A percentile compares a stretch with the other conserved stretches of the same genome.
Conservation (phyloP, 1,140 invertebrate species). For the Aphis gossypii region DNA sequence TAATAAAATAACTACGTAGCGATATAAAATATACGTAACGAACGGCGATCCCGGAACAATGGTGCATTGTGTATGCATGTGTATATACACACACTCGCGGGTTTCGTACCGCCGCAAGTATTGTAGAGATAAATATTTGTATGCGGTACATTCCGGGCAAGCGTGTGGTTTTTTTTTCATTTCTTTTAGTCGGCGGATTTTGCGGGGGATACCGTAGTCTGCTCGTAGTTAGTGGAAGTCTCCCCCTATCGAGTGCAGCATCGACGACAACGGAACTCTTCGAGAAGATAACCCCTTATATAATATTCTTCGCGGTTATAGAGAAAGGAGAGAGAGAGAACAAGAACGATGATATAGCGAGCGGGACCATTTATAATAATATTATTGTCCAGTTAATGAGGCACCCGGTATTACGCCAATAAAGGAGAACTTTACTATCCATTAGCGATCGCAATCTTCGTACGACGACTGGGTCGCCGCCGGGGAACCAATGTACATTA, state of each 20-base stretch:
- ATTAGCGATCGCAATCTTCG: conserved; percentile 53
- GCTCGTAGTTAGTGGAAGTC: neutral
- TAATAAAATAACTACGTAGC: conserved; percentile 41
- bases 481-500: neutral
- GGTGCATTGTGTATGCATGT: conserved; percentile 37
- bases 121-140: conserved; percentile 22
- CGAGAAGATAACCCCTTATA: neutral
- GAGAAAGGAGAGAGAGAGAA: neutral
- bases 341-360: neutral
- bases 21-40: conserved; percentile 14
- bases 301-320: neutral
- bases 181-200: neutral
- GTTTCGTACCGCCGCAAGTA: neutral
- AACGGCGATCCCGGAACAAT: conserved; percentile 43
- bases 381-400: conserved; percentile 52
- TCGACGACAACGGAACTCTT: neutral
- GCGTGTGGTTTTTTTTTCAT: conserved; percentile 7
- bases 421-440: conserved; percentile 58
- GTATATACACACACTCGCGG: neutral
- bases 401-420: conserved; percentile 56
- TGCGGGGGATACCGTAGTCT: neutral
- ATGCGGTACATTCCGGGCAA: conserved; percentile 27
- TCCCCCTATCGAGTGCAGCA: neutral
- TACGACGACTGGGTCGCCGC: neutral
- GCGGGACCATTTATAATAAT: neutral